phyloP scores from a whole-genome alignment of 1,140 invertebrate genomes.

The Augochlora pura region DNA sequence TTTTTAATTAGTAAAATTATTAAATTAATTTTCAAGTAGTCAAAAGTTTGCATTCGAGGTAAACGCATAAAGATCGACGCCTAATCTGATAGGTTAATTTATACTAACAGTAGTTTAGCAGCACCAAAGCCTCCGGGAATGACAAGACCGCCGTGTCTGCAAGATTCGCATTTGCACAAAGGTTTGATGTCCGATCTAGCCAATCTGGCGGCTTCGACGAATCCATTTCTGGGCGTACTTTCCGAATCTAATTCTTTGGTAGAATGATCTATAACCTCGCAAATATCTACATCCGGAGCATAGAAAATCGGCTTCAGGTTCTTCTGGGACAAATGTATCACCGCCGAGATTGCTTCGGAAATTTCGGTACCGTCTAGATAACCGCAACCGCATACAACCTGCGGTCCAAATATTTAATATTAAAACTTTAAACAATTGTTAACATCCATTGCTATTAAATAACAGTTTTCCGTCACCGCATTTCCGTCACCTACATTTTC shows the following conservation, averaged over 20 bases:
- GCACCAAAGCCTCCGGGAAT: conserved; percentile 85
- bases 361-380: conserved; percentile 84
- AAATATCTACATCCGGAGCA: conserved; percentile 82
- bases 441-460: no score
- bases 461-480: no score
- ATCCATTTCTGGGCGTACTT: conserved; percentile 78
- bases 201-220: conserved; percentile 83
- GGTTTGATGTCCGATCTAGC: conserved; percentile 80
- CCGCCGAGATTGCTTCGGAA: conserved; percentile 81
- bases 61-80: no score
- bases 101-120: conserved; percentile 83
- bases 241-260: conserved; percentile 70
- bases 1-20: no score
- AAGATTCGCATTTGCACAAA: conserved; percentile 77
- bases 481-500: no score
- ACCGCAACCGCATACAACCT: conserved; percentile 84
- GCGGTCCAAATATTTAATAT: no score
- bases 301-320: conserved; percentile 80
- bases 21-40: no score
- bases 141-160: conserved; percentile 80
- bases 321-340: conserved; percentile 81
- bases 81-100: no score
- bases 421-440: no score
- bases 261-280: conserved; percentile 82
- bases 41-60: no score